These are phyloP conservation scores for Suncus etruscus DNA, from an alignment of 2,113 vertebrate species.

Conservation along the genomic window DNA sequence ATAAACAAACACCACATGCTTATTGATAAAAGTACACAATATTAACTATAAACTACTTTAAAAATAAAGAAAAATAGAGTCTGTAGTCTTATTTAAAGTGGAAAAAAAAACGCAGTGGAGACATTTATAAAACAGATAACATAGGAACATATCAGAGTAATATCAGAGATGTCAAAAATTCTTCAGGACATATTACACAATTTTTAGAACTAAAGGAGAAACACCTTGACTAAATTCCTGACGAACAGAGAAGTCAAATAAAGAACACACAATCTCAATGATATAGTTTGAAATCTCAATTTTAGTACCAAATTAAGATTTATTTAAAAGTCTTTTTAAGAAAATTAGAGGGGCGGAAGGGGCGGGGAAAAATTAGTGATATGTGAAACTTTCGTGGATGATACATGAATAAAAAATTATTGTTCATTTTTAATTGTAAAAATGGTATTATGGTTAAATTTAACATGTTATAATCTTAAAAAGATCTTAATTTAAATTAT, in stretches of 20 bases:
- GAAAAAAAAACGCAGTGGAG: not conserved
- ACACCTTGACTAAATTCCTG: not conserved
- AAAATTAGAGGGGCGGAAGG: too few species aligned
- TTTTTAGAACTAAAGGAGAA: not conserved
- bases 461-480: constrained; percentile 9
- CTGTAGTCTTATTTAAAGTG: not conserved
- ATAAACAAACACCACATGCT: not conserved
- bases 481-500: not conserved
- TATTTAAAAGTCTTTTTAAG: not conserved
- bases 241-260: constrained; percentile 24
- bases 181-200: not conserved
- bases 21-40: not conserved
- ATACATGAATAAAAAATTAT: not conserved
- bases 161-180: not conserved
- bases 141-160: not conserved
- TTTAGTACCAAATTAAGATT: not conserved
- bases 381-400: not conserved
- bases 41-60: not conserved
- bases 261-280: not conserved
- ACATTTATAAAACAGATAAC: not conserved
- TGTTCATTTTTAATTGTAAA: not conserved
- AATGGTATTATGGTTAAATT: constrained; percentile 14
- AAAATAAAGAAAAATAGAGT: not conserved
- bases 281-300: not conserved
- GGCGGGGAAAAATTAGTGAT: not conserved